Conservation (phyloP, 2,113 vertebrate genomes). For the Phaethornis superciliosus region DNA sequence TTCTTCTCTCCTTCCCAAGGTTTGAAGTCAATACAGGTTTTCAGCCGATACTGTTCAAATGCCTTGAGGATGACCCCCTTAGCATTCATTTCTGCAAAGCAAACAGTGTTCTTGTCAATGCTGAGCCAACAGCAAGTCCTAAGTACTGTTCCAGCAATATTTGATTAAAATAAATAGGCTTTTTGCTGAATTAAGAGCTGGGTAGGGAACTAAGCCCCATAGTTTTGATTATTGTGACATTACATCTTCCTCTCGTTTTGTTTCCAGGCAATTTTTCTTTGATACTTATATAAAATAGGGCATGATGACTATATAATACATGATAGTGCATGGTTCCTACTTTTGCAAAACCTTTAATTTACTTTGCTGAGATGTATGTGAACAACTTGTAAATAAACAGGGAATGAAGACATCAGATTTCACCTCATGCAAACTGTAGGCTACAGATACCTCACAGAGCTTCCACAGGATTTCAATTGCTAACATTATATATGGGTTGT, state of each 20-base stretch:
- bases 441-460: background rate
- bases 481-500: background rate
- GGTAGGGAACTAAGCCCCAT: background rate
- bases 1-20: constrained; percentile 89
- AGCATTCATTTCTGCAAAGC: constrained; percentile 88
- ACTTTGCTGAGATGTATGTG: background rate
- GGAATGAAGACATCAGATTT: background rate
- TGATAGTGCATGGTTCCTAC: accelerated
- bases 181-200: background rate
- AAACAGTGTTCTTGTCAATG: background rate
- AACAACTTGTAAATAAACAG: background rate
- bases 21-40: constrained; percentile 94
- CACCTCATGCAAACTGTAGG: background rate
- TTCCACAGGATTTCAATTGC: background rate
- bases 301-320: background rate
- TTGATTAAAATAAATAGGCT: background rate
- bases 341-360: background rate
- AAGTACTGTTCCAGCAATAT: background rate
- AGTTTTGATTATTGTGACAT: background rate
- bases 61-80: constrained; percentile 91
- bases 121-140: background rate
- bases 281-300: background rate
- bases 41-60: constrained; percentile 92
- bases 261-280: background rate
- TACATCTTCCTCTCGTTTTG: background rate